Evolutionary conservation across 2,888 invertebrate genomes (phyloP).

Genomic region (Tupiocoris notatus): DNA sequence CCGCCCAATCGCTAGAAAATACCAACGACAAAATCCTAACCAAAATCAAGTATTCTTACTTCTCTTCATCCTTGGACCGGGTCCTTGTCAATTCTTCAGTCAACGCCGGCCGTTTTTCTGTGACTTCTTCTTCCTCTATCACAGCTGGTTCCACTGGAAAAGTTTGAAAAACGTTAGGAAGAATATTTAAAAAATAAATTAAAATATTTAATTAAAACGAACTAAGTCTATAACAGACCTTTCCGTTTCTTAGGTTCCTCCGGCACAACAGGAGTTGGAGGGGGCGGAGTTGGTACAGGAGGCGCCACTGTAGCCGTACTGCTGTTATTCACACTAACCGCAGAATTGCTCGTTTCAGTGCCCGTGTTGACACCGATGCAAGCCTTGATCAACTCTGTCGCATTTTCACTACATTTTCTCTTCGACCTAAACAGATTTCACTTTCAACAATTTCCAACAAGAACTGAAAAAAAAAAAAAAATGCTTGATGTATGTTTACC

Average conservation of each 20-base stretch:
- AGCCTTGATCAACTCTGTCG: constrained; percentile 61
- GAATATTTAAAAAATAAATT: no score
- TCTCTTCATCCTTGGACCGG: constrained; percentile 57
- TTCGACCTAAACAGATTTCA: no score
- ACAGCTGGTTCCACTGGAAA: not conserved
- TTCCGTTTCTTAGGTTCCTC: constrained; percentile 22
- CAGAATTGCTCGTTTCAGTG: constrained; percentile 4
- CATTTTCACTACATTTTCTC: constrained; percentile 64
- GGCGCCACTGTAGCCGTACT: not conserved
- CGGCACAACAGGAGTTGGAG: not conserved
- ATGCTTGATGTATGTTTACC: no score
- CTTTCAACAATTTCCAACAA: no score
- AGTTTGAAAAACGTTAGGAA: no score
- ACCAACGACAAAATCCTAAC: not conserved
- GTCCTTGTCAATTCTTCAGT: constrained; percentile 19
- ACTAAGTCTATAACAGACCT: not conserved
- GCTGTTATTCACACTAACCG: not conserved
- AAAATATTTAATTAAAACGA: not conserved
- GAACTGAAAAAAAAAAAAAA: no score
- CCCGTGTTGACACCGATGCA: constrained; percentile 55
- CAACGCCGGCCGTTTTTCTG: constrained; percentile 17
- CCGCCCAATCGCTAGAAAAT: not conserved
- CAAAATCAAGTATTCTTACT: constrained; percentile 52
- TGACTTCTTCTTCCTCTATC: constrained; percentile 20
- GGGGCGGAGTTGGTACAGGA: not conserved